A percentile compares a stretch with the other conserved stretches of the same genome.
phyloP scores from a whole-genome alignment of 2,888 invertebrate species.

The Drosophila nr. fundita region DNA sequence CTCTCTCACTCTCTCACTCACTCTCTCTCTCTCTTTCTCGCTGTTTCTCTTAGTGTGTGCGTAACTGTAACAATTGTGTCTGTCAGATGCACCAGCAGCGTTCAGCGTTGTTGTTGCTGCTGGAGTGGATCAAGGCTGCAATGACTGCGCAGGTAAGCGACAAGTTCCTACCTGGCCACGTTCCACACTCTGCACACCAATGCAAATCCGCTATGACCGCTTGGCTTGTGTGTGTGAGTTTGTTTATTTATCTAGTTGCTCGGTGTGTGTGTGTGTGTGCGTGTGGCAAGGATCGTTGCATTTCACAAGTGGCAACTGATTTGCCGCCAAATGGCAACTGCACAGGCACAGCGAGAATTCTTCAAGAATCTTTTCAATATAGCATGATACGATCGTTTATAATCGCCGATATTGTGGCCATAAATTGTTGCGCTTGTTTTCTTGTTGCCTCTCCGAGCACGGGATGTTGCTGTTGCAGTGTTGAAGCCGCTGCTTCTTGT shows the following conservation, averaged over 20 bases:
- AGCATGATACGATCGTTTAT: conserved; percentile 36
- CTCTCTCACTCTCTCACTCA: neutral
- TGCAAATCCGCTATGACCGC: conserved; percentile 10
- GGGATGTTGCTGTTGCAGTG: conserved; percentile 23
- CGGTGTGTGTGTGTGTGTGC: conserved; percentile 2
- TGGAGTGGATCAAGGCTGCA: conserved; percentile 67
- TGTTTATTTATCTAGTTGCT: conserved; percentile 33
- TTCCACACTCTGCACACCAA: conserved; percentile 27
- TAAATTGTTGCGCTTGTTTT: conserved; percentile 53
- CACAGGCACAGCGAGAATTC: conserved; percentile 17
- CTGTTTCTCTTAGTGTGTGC: conserved; percentile 4
- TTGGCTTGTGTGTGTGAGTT: conserved; percentile 6
- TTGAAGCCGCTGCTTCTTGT: conserved; percentile 50
- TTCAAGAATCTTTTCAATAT: conserved; percentile 23
- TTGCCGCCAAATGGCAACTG: conserved; percentile 67
- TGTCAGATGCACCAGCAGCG: conserved; percentile 31
- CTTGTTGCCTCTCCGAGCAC: conserved; percentile 35
- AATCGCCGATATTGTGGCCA: conserved; percentile 49
- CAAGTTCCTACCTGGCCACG: conserved; percentile 59
- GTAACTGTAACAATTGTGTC: conserved; percentile 71
- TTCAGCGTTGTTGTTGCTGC: conserved; percentile 3
- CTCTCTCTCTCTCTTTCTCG: neutral
- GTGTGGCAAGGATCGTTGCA: conserved; percentile 66
- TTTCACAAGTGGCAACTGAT: conserved; percentile 69
- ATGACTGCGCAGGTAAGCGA: conserved; percentile 59